These are phyloP conservation scores for Parazoanthus atlanticus DNA, from an alignment of 92 coral and sea anemone species.

Conservation along the genomic window DNA sequence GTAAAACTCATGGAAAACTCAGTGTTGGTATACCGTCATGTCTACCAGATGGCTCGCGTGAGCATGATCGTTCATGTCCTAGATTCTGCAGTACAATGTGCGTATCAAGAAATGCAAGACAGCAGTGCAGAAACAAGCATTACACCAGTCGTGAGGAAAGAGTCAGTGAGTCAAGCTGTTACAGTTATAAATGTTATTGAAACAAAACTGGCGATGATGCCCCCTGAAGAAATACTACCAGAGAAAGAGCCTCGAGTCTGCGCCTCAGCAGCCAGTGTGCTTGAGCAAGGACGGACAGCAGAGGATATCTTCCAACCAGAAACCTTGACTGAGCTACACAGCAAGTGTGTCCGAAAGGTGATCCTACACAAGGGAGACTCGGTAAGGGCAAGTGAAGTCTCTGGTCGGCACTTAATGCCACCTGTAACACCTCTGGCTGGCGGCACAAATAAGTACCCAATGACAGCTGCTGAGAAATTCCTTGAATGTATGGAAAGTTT, in stretches of 20 bases:
- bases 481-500: conserved; percentile 44
- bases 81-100: conserved; percentile 40
- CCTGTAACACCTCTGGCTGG: conserved; percentile 46
- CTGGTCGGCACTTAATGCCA: conserved; percentile 48
- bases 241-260: background rate
- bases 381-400: conserved; percentile 55
- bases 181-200: conserved; percentile 27
- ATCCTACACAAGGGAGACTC: conserved; percentile 30
- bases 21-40: no score
- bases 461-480: conserved; percentile 35
- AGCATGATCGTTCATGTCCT: conserved; percentile 55
- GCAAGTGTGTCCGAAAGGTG: conserved; percentile 43
- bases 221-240: conserved; percentile 2
- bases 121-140: background rate
- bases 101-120: conserved; percentile 24
- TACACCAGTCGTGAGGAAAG: no score
- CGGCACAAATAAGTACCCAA: conserved; percentile 29
- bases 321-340: conserved; percentile 51
- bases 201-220: conserved; percentile 26
- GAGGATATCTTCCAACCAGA: conserved; percentile 33
- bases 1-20: no score
- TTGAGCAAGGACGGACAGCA: no score
- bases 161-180: no score
- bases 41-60: conserved; percentile 52
- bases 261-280: background rate